Evolutionary conservation across 2,113 vertebrate genomes (phyloP).

Genomic region (Piprites chloris): DNA sequence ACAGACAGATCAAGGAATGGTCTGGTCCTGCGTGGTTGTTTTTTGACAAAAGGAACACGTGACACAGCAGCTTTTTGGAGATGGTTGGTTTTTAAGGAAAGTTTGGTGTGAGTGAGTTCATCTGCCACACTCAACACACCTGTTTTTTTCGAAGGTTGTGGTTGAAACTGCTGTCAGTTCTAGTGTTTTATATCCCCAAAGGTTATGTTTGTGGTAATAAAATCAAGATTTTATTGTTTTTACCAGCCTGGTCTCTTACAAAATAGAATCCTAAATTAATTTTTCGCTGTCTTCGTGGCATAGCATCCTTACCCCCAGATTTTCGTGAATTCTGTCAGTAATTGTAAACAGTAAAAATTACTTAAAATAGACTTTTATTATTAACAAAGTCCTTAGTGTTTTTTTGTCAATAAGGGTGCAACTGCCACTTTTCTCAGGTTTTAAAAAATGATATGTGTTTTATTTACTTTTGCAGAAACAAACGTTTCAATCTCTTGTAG

Average conservation of each 20-base stretch:
- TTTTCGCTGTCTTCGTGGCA: background rate
- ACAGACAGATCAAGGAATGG: background rate
- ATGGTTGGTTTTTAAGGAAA: background rate
- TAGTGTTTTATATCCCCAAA: background rate
- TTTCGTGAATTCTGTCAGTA: background rate
- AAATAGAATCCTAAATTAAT: background rate
- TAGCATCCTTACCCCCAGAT: background rate
- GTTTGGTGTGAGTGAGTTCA: background rate
- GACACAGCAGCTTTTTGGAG: background rate
- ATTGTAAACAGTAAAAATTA: background rate
- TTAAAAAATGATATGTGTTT: accelerated
- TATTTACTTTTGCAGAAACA: background rate
- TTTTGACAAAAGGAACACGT: background rate
- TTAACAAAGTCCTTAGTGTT: background rate
- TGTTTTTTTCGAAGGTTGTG: background rate
- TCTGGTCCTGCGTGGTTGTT: background rate
- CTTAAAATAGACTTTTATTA: background rate
- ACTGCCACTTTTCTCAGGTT: background rate
- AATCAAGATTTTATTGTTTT: background rate
- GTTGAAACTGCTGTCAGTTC: background rate
- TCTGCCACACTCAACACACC: background rate
- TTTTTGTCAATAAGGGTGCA: background rate
- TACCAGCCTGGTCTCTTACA: background rate
- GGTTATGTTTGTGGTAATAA: background rate
- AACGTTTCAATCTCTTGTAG: background rate